A percentile compares a stretch with the other conserved stretches of the same genome.
Conservation (phyloP, 1,140 invertebrate species). For the Ephestia elutella region DNA sequence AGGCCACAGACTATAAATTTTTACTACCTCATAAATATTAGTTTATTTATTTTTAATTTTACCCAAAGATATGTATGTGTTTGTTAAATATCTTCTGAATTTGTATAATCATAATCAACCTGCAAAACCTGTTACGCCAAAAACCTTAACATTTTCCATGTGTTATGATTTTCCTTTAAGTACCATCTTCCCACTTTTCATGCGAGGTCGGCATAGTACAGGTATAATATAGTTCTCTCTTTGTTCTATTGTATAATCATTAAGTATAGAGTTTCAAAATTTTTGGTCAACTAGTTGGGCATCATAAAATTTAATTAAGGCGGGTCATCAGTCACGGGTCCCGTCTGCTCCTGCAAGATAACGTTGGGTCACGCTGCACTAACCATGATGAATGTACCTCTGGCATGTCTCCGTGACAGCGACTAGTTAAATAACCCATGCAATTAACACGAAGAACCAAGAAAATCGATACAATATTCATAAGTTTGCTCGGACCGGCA, state of each 20-base stretch:
- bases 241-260: neutral
- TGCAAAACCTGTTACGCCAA: too few relatives aligned
- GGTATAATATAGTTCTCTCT: too few relatives aligned
- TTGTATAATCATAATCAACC: too few relatives aligned
- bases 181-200: too few relatives aligned
- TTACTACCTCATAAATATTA: too few relatives aligned
- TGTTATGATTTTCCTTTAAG: too few relatives aligned
- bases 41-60: too few relatives aligned
- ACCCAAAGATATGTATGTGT: too few relatives aligned
- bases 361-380: constrained; percentile 67
- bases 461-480: constrained; percentile 58
- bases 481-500: constrained; percentile 59
- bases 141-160: too few relatives aligned
- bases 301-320: constrained; percentile 71
- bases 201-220: too few relatives aligned
- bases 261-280: neutral
- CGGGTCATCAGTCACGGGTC: constrained; percentile 68
- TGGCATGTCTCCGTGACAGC: constrained; percentile 61
- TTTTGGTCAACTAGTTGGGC: constrained; percentile 20
- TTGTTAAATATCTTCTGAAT: too few relatives aligned
- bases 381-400: constrained; percentile 66
- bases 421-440: constrained; percentile 57
- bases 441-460: constrained; percentile 41
- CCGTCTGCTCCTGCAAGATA: constrained; percentile 65
- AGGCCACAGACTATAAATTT: too few relatives aligned